Base-by-base conservation (phyloP, 1,140 invertebrate species). In the Neodiprion lecontei region DNA sequence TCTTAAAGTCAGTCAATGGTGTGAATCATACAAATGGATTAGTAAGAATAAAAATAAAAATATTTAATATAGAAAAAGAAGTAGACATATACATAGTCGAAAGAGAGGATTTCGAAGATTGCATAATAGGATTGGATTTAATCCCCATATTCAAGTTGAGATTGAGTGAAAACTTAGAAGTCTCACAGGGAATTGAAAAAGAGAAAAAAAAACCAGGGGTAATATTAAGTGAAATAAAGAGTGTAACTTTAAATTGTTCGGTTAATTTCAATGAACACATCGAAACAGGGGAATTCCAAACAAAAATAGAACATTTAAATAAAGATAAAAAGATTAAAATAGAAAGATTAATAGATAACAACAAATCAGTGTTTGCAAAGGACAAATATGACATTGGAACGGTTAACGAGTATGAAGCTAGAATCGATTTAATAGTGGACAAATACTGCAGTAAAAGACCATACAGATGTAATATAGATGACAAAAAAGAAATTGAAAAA, bases 401-500 rank as follows among this genome's bases (percentile, higher is more conserved):
- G 10, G 78, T 79, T 12, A 72, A 72, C 10, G 66, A 72, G 28
- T 76, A 74, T 69, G 74, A 79, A 82, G 85, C 82, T 74, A 75
- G 69, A 12, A 85, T 85, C 69, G 81, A 86, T 72, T 70, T 86
- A 74, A 14, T 80, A 23, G 72, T 83, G 17, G 82, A 85, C n/a
- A 85, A 80, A 79, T 85, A 86, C 72, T 81, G 80, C 74, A 74
- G 75, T 78, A 85, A 82, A 75, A 82, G 80, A 69, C 84, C 81
- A 28, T 84, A 86, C 67, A 80, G 84, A 76, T 87, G 83, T 68
- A 73, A 79, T 1, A 68, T 81, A 14, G 76, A 81, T 72, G 85
- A 88, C 74, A 83, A 82, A 81, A 83, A 79, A 72, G 83, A 86
- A 73, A 86, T 84, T 70, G 83, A 83, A 74, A 50, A 81, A 48